Conservation (phyloP, 2,888 invertebrate genomes). For the Onchidella celtica region DNA sequence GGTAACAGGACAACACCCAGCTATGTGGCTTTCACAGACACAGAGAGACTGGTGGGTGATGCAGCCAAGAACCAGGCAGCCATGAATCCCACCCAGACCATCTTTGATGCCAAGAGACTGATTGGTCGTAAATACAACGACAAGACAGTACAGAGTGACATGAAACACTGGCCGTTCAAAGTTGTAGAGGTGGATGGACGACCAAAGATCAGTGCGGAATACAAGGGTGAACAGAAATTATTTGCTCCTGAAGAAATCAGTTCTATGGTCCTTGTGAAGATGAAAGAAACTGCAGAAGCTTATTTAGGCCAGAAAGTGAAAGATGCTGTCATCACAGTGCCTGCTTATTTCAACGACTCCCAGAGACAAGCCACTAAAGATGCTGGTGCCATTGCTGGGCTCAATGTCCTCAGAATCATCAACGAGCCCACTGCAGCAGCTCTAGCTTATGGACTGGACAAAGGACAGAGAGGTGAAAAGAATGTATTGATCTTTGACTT, state of each 20-base stretch:
- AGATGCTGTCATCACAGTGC: conserved; percentile 79
- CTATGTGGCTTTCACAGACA: conserved; percentile 87
- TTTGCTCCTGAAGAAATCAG: conserved; percentile 94
- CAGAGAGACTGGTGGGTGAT: conserved; percentile 81
- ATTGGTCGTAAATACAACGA: conserved; percentile 70
- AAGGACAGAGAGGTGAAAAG: conserved; percentile 69
- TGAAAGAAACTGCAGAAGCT: conserved; percentile 85
- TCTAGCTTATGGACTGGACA: background rate
- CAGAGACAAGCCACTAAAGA: conserved; percentile 85
- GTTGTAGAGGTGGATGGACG: conserved; percentile 66
- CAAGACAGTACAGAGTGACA: conserved; percentile 65
- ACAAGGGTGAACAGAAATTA: conserved; percentile 90
- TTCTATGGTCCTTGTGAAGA: conserved; percentile 94
- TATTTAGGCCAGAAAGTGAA: conserved; percentile 83
- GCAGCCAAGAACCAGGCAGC: conserved; percentile 82
- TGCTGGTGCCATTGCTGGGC: conserved; percentile 81
- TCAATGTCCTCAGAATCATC: conserved; percentile 83
- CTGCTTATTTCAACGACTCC: conserved; percentile 80
- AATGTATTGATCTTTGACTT: conserved; percentile 84
- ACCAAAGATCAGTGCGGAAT: conserved; percentile 72
- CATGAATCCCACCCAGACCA: conserved; percentile 88
- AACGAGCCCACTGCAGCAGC: conserved; percentile 82
- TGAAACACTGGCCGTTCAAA: conserved; percentile 71
- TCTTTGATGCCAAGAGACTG: conserved; percentile 78
- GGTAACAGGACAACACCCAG: conserved; percentile 89